These are phyloP conservation scores for Elephantulus edwardii DNA, from an alignment of 2,113 vertebrate species.

Conservation along the genomic window DNA sequence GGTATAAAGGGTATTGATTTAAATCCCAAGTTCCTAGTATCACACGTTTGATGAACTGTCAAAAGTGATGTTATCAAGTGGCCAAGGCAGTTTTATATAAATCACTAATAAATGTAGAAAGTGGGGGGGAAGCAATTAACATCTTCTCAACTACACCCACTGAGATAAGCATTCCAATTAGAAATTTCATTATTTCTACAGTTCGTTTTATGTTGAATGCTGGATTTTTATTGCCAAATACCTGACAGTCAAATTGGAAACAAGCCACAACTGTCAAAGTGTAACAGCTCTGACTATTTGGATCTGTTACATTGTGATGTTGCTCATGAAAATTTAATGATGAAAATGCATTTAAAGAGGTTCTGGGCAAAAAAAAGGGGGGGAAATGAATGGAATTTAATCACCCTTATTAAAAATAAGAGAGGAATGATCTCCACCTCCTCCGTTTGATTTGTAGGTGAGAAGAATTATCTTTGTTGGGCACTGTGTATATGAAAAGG, in stretches of 20 bases:
- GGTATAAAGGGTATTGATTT: slow-evolving; percentile 20
- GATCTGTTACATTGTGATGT: slow-evolving; percentile 83
- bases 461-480: slow-evolving; percentile 79
- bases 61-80: slow-evolving; percentile 68
- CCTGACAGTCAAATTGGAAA: slow-evolving; percentile 90
- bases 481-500: slow-evolving; percentile 63
- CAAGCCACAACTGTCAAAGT: slow-evolving; percentile 83
- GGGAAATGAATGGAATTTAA: slow-evolving; percentile 82
- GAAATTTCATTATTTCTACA: slow-evolving; percentile 81
- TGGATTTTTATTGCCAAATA: slow-evolving; percentile 89
- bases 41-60: slow-evolving; percentile 69
- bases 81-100: slow-evolving; percentile 73
- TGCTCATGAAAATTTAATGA: slow-evolving; percentile 88
- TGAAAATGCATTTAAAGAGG: slow-evolving; percentile 77
- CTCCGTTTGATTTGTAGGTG: slow-evolving; percentile 76
- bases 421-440: slow-evolving; percentile 75
- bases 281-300: slow-evolving; percentile 76
- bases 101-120: slow-evolving; percentile 74
- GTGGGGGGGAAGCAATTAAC: slow-evolving; percentile 65
- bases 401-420: slow-evolving; percentile 85
- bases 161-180: slow-evolving; percentile 81
- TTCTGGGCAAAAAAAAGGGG: slow-evolving; percentile 72
- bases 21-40: slow-evolving; percentile 7
- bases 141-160: slow-evolving; percentile 76
- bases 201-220: slow-evolving; percentile 81